Base-by-base conservation (phyloP, 2,888 invertebrate species). In the Orthosia gracilis region DNA sequence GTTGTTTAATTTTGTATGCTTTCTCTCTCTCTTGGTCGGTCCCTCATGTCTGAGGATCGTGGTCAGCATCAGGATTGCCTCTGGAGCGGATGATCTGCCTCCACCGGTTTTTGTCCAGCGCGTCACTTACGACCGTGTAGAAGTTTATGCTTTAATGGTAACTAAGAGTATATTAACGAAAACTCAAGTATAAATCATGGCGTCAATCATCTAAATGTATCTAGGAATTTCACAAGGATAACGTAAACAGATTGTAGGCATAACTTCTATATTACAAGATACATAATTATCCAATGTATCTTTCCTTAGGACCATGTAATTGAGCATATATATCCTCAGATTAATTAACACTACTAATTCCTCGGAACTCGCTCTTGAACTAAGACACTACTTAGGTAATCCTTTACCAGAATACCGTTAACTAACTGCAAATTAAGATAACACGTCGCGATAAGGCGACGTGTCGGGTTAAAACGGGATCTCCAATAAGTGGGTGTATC, bases 401-500 rank as follows among this genome's bases (percentile, higher is more conserved):
- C 87, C 88, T 83, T 85, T 80, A 80, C 84, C 75, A 76, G 78
- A 79, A 79, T 79, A 79, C 87, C 74, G 85, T 87, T 84, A 88
- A 83, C 79, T 85, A 85, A 88, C 88, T 86, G 84, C 81, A 82
- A 85, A 87, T 86, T 85, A 83, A 83, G 87, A 87, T 88, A 84
- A 83, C 76, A 85, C 81, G 80, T 76, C 58, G 82, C 70, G 86
- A 86, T 87, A 87, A 80, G 82, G 57, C 76, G 76, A 80, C 85
- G 78, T 75, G 87, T 80, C 77, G 80, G 76, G 83, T 84, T 75
- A 76, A 69, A 87, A 88, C 83, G 84, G 86, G 84, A 85, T 80
- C 82, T 84, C 79, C 80, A 83, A 76, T 85, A 85, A 83, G 82
- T 86, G 73, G 76, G 73, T 75, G 80, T 86, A 86, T 70, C 74